A percentile compares a stretch with the other conserved stretches of the same genome.
Evolutionary conservation across 2,888 invertebrate genomes (phyloP).

Genomic region (Bellardia pandia): DNA sequence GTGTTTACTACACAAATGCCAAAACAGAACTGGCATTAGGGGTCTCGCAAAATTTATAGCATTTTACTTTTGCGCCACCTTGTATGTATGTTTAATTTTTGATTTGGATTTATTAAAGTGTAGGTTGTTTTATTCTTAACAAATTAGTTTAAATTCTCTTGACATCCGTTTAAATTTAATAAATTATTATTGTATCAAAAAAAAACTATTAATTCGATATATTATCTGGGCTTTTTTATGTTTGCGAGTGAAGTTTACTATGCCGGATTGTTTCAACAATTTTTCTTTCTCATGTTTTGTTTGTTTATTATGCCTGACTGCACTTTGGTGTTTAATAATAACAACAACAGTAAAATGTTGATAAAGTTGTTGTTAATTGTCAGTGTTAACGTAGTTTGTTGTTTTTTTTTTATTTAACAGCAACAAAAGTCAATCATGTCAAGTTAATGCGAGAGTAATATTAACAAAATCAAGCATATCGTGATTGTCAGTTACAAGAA

Average conservation of each 20-base stretch:
- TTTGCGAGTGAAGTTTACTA: conserved; percentile 7
- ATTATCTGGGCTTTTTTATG: conserved; percentile 4
- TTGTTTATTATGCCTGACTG: conserved; percentile 59
- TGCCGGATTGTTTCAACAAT: conserved; percentile 16
- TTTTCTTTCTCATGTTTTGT: conserved; percentile 44
- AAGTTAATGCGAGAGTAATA: conserved; percentile 4
- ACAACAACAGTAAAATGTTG: conserved; percentile 24
- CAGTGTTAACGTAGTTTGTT: conserved; percentile 10
- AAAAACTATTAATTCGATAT: not conserved
- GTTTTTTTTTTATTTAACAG: not conserved
- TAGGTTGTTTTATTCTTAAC: conserved; percentile 5
- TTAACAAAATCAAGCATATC: conserved; percentile 37
- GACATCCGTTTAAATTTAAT: conserved; percentile 22
- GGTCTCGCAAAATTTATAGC: too few relatives aligned
- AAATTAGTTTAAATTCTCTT: conserved; percentile 14
- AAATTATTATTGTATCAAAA: not conserved
- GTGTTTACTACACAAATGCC: too few relatives aligned
- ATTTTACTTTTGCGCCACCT: too few relatives aligned
- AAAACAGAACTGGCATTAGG: too few relatives aligned
- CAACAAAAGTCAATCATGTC: conserved; percentile 40
- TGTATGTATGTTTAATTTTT: not conserved
- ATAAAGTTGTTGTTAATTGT: conserved; percentile 59
- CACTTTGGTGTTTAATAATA: conserved; percentile 55
- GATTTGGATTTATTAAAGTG: not conserved
- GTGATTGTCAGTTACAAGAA: conserved; percentile 11